phyloP scores from a whole-genome alignment of 2,113 vertebrate genomes.

The Lasiurus borealis region DNA sequence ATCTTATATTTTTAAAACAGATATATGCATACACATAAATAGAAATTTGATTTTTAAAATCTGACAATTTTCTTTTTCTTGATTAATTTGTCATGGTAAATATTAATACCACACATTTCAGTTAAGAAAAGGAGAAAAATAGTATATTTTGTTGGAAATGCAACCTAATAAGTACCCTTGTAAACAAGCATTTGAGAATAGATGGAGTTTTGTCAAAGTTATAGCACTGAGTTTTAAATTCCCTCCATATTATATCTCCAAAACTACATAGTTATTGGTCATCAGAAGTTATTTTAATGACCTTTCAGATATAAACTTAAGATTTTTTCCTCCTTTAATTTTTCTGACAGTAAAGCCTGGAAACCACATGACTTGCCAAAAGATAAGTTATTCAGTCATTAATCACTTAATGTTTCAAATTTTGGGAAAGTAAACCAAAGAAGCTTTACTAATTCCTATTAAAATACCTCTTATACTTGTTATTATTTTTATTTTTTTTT shows the following conservation, averaged over 20 bases:
- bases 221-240: constrained; percentile 26
- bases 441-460: constrained; percentile 36
- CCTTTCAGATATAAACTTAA: constrained; percentile 15
- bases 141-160: constrained; percentile 15
- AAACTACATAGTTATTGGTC: constrained; percentile 1
- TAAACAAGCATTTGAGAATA: constrained; percentile 20
- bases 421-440: constrained; percentile 39
- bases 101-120: constrained; percentile 14
- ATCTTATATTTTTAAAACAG: constrained; percentile 10
- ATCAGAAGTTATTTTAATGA: constrained; percentile 55
- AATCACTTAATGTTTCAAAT: constrained; percentile 23
- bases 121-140: neutral
- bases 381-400: constrained; percentile 21
- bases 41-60: constrained; percentile 10
- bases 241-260: neutral
- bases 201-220: constrained; percentile 25
- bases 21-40: constrained; percentile 12
- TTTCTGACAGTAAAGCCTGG: neutral
- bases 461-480: constrained; percentile 9
- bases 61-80: constrained; percentile 1
- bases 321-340: neutral
- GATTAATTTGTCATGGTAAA: neutral
- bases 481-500: neutral
- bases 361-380: constrained; percentile 19
- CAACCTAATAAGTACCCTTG: neutral